Base-by-base conservation (phyloP, 2,113 vertebrate species). In the Cryptotis parvus region DNA sequence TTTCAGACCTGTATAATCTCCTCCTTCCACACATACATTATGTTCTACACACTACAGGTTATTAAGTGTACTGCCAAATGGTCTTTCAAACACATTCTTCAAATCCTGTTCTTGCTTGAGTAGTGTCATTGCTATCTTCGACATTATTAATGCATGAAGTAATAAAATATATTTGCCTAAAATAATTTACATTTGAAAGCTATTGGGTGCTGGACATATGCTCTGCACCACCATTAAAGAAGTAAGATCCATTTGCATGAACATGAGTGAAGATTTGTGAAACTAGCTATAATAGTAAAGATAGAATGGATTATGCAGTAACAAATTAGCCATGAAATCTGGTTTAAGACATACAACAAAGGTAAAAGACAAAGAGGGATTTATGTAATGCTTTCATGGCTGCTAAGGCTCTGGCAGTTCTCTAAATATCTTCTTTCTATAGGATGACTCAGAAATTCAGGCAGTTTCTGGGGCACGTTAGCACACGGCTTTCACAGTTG, bases 71-170 rank as follows among this genome's bases (percentile, higher is more conserved):
- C 39, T 92, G 81, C 69, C 82, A 92, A 31, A 29, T 66, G 9
- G 16, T 70, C 69, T 93, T 78, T 87, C 86, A 95, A 92, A 91
- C 69, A 43, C 8, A 37, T 84, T 75, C 58, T 92, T 95, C 31
- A 82, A 70, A 92, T 68, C 29, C 7, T 52, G 6, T 18, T 92
- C 69, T 75, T 75, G 33, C 80, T 90, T 77, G 24, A 65, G 80
- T 72, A 73, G 65, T 75, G 29, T 55, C 26, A 81, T 49, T 31
- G 89, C 29, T 87, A 35, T 85, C 58, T 92, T 89, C 31, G 74
- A 41, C 41, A 75, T 72, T 78, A 72, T 92, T 78, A 89, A 66
- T 81, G 82, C 75, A 16, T 63, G 3, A 41, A 52, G 72, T 94
- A 91, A 43, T 91, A 73, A 92, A 87, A 72, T n/a, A 72, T 90